Percentiles rank a stretch among this genome's conserved stretches.
Conservation (phyloP, 1,140 invertebrate species). For the Adelges cooleyi region DNA sequence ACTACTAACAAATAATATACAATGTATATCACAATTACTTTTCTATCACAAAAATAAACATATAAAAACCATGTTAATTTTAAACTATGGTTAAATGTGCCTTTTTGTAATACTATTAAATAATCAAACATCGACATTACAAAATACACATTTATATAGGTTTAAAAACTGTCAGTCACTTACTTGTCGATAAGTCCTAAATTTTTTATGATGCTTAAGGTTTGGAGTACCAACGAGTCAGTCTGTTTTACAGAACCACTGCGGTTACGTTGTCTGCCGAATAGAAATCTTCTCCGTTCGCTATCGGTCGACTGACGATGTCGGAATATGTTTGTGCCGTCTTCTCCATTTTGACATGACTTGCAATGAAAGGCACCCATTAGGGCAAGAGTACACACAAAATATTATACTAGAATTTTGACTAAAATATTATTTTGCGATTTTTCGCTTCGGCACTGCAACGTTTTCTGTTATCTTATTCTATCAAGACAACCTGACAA, state of each 20-base stretch:
- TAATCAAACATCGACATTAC: no score
- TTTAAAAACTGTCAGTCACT: no score
- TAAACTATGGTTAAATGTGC: no score
- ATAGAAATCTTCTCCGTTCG: not conserved
- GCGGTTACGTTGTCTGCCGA: conserved; percentile 7
- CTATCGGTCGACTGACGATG: not conserved
- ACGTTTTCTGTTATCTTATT: not conserved
- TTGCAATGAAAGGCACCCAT: conserved; percentile 28
- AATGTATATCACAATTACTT: no score
- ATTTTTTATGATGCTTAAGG: conserved; percentile 17
- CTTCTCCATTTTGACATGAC: conserved; percentile 15
- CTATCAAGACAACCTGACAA: not conserved
- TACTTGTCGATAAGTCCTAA: conserved; percentile 18
- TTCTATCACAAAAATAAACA: no score
- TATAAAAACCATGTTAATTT: no score
- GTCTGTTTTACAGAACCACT: conserved; percentile 1
- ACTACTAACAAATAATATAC: no score
- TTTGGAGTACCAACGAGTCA: conserved; percentile 5
- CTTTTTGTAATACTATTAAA: no score
- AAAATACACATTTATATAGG: not conserved
- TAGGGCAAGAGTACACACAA: not conserved
- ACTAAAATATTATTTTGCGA: not conserved
- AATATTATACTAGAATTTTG: not conserved
- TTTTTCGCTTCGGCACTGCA: not conserved
- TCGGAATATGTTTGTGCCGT: not conserved